phyloP scores from a whole-genome alignment of 2,113 vertebrate genomes.

The Oenanthe melanoleuca region DNA sequence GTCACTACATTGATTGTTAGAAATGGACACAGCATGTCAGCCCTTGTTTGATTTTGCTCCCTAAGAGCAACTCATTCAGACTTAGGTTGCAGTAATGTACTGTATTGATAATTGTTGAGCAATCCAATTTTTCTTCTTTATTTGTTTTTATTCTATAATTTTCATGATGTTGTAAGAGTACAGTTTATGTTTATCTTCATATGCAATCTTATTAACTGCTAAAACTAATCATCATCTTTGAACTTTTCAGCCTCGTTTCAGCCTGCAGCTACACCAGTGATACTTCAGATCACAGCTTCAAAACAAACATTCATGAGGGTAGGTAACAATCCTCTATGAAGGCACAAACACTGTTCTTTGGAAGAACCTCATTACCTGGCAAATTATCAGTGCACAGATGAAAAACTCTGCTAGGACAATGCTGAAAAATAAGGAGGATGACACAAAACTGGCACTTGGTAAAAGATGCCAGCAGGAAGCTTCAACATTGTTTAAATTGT shows the following conservation, averaged over 20 bases:
- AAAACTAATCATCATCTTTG: neutral
- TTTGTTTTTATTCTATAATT: constrained; percentile 2
- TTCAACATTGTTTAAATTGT: neutral
- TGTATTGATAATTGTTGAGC: constrained; percentile 33
- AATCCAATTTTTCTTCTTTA: constrained; percentile 3
- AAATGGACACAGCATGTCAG: constrained; percentile 34
- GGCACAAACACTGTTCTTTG: neutral
- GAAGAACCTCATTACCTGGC: neutral
- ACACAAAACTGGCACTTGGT: neutral
- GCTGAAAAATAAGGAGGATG: neutral
- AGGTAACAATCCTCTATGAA: neutral
- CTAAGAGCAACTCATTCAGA: neutral
- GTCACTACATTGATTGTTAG: neutral
- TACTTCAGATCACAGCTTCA: neutral
- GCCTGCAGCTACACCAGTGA: neutral
- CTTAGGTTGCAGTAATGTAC: neutral
- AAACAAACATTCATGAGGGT: neutral
- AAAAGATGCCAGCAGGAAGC: neutral
- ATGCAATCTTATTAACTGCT: neutral
- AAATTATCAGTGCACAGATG: neutral
- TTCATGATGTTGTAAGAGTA: neutral
- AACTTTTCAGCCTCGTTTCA: neutral
- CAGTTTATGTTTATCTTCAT: neutral
- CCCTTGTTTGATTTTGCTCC: neutral
- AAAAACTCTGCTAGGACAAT: neutral